Evolutionary conservation across 2,797 vertebrate genomes (phyloP).

Genomic region (Gymnopithys bicolor): DNA sequence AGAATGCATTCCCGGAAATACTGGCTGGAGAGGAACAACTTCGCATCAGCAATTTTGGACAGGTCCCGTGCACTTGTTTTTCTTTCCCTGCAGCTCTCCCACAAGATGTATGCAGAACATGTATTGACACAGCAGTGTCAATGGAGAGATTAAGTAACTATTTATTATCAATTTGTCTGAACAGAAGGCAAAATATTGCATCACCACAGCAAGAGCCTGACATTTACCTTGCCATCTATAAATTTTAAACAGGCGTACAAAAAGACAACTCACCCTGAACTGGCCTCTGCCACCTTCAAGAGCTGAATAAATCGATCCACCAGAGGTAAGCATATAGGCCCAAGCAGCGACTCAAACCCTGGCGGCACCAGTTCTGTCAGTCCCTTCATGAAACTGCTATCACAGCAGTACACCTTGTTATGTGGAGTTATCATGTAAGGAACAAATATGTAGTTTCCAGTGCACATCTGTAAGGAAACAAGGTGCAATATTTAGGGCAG

Average conservation of each 20-base stretch:
- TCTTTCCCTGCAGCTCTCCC: not conserved
- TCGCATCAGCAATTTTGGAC: not conserved
- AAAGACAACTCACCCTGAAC: slow-evolving; percentile 86
- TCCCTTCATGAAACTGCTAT: slow-evolving; percentile 94
- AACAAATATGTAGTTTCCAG: slow-evolving; percentile 95
- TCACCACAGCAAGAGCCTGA: not conserved
- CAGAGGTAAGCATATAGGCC: slow-evolving; percentile 95
- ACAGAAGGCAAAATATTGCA: not conserved
- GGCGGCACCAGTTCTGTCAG: slow-evolving; percentile 96
- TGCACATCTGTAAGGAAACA: slow-evolving; percentile 84
- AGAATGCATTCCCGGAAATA: slow-evolving; percentile 95
- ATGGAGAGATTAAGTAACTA: not conserved
- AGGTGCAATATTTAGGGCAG: not conserved
- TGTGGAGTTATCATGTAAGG: slow-evolving; percentile 98
- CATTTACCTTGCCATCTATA: not conserved
- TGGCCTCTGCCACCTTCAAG: slow-evolving; percentile 90
- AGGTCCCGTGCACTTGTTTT: not conserved
- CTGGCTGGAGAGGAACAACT: slow-evolving; percentile 79
- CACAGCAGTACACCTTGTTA: slow-evolving; percentile 97
- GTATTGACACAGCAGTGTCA: not conserved
- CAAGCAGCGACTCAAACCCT: slow-evolving; percentile 92
- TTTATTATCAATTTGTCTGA: not conserved
- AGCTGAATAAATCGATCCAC: slow-evolving; percentile 94
- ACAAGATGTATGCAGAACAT: not conserved
- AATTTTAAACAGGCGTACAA: not conserved